Base-by-base conservation (phyloP, 2,888 invertebrate species). In the Nipponacmea schrenckii region DNA sequence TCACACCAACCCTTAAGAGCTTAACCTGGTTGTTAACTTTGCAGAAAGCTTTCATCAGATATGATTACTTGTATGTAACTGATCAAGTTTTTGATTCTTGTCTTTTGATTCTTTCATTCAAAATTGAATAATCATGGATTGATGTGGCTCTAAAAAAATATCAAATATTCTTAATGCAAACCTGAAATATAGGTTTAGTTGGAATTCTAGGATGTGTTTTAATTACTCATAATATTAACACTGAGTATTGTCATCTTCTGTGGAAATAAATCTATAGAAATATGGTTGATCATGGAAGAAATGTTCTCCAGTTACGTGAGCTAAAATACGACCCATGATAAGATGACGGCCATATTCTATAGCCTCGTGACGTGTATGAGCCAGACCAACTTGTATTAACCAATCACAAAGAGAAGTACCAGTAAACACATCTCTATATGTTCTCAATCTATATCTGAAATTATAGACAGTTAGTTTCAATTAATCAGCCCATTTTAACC, bases 391-490 rank as follows among this genome's bases (percentile, higher is more conserved):
- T 81, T 92, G 92, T 45, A 95, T 90, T 50, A 97, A 90, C 97
- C 97, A 97, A 86, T 94, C 83, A 17, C 96, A 94, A 67, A 97
- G 92, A 81, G 94, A 93, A 71, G 92, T 91, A 14, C 97, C 97
- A 78, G 94, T 93, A 88, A 97, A 97, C 45, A 94, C 95, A 64
- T 82, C 91, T 71, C 91, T 92, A 87, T 95, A 95, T 1, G 93
- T 92, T 78, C 93, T 93, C 86, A 96, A 92, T 72, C 95, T 91
- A 92, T 94, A 94, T 81, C 96, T 95, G 77, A 14, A 75, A 71
- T 27, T 69, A 50, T 70, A 67, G 31, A 31, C 31, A 2, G 5
- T 31, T 31, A 3, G 31, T 31, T 3, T 31, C 5, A 3, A 31
- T 31, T 31, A 31, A 31, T 31, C 31, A 5, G 2, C 31, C 31